These are phyloP conservation scores for Neoaliturus tenellus DNA, from an alignment of 2,888 invertebrate genomes.

Conservation along the genomic window DNA sequence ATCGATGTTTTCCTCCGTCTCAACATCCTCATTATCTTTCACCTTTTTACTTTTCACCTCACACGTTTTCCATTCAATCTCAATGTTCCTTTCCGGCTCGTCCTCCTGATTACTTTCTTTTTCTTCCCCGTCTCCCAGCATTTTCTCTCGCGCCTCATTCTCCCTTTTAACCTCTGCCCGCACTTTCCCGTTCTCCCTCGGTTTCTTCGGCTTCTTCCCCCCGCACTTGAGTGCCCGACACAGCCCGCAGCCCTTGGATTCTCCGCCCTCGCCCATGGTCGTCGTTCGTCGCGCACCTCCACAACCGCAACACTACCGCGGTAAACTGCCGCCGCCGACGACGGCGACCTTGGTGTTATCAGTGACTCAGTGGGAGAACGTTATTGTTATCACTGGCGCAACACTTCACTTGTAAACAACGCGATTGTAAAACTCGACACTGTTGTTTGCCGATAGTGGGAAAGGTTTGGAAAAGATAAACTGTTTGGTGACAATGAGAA, in stretches of 20 bases:
- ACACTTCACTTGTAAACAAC: constrained; percentile 1
- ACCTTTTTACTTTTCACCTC: not conserved
- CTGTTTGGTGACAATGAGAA: too few species aligned
- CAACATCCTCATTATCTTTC: not conserved
- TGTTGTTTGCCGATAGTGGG: not conserved
- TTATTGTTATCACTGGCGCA: constrained; percentile 33
- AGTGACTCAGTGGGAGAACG: constrained; percentile 17
- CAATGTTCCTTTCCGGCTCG: not conserved
- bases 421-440: not conserved
- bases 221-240: not conserved
- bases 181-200: not conserved
- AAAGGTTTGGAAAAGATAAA: not conserved
- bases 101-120: not conserved
- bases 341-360: constrained; percentile 20
- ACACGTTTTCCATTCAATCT: not conserved
- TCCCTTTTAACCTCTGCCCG: too few species aligned
- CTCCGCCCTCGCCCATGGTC: not conserved
- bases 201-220: not conserved
- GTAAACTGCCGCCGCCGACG: not conserved
- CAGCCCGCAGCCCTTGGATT: constrained; percentile 37
- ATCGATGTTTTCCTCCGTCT: not conserved
- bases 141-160: not conserved
- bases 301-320: not conserved
- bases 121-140: not conserved
- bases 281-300: not conserved